Percentiles rank a stretch among this genome's conserved stretches.
phyloP scores from a whole-genome alignment of 2,888 invertebrate species.

The Camptogramma bilineatum region DNA sequence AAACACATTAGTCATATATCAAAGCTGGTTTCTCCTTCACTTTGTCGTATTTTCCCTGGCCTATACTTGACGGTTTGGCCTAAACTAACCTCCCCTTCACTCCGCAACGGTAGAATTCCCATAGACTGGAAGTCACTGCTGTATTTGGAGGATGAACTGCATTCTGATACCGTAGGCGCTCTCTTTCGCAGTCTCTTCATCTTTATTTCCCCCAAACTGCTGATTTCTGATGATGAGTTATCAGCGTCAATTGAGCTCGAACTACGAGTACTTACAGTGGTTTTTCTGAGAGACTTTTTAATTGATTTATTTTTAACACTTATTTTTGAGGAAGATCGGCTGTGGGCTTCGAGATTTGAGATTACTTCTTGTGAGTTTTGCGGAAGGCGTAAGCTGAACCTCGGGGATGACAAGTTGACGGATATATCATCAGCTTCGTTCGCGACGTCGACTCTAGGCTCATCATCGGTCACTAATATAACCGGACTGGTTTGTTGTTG shows the following conservation, averaged over 20 bases:
- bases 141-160: constrained; percentile 63
- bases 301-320: constrained; percentile 33
- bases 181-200: constrained; percentile 58
- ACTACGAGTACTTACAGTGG: constrained; percentile 55
- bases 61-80: constrained; percentile 52
- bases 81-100: constrained; percentile 73
- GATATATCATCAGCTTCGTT: constrained; percentile 68
- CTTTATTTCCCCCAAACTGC: constrained; percentile 76
- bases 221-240: constrained; percentile 74
- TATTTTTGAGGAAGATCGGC: constrained; percentile 42
- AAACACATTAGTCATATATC: constrained; percentile 28
- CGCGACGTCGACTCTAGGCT: constrained; percentile 52
- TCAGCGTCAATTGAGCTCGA: constrained; percentile 74
- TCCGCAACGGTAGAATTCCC: constrained; percentile 66
- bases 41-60: constrained; percentile 52
- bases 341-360: constrained; percentile 60
- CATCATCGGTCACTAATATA: constrained; percentile 54
- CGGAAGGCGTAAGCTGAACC: constrained; percentile 74
- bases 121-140: constrained; percentile 61
- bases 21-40: constrained; percentile 54
- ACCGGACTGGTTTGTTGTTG: constrained; percentile 75
- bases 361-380: constrained; percentile 68
- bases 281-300: constrained; percentile 46
- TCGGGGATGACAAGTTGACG: constrained; percentile 75
- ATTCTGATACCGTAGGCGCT: constrained; percentile 61